These are phyloP conservation scores for Lucilia sericata DNA, from an alignment of 1,140 invertebrate species.

Conservation along the genomic window DNA sequence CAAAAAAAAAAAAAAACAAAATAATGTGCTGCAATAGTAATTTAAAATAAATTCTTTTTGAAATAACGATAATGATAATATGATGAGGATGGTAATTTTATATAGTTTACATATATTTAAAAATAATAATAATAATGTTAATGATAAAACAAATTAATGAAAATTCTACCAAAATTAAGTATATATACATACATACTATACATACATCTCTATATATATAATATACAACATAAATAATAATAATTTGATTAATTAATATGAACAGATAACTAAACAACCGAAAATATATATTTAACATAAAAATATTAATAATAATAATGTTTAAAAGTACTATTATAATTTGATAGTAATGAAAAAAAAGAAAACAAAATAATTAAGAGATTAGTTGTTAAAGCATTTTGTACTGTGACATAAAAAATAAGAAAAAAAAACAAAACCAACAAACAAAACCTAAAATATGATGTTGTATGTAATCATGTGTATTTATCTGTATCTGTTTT, in stretches of 20 bases:
- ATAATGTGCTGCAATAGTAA: constrained; percentile 8
- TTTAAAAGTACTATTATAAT: constrained; percentile 23
- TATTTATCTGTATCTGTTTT: constrained; percentile 43
- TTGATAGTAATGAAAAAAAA: constrained; percentile 30
- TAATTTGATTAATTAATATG: constrained; percentile 6
- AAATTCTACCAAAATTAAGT: not conserved
- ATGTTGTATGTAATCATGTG: constrained; percentile 41
- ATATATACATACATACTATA: not conserved
- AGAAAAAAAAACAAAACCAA: constrained; percentile 30
- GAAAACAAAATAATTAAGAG: constrained; percentile 33
- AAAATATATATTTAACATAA: constrained; percentile 1
- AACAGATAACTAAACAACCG: not conserved
- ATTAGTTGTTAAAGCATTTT: constrained; percentile 48
- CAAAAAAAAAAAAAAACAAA: constrained; percentile 15
- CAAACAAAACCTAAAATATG: constrained; percentile 44
- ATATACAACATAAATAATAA: constrained; percentile 31
- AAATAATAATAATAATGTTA: not conserved
- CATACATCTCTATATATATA: not conserved
- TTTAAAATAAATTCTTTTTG: not conserved
- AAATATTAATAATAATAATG: constrained; percentile 25
- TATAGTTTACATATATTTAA: constrained; percentile 4
- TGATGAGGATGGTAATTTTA: not conserved
- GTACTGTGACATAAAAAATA: constrained; percentile 48
- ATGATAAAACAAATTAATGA: constrained; percentile 4
- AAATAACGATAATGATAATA: constrained; percentile 21